Evolutionary conservation across 2,113 vertebrate genomes (phyloP).

Genomic region (Sula dactylatra): DNA sequence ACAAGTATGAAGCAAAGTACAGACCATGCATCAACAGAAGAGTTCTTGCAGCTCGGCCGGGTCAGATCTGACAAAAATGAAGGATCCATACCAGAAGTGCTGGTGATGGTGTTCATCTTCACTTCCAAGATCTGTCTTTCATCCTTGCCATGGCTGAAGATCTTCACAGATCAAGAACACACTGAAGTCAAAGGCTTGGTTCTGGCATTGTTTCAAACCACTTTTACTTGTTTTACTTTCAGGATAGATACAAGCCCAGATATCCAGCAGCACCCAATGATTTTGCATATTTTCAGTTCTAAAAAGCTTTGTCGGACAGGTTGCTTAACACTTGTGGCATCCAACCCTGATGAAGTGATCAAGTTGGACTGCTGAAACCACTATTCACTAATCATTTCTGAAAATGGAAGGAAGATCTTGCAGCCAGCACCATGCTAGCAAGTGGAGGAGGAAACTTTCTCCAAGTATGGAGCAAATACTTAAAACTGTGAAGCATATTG

Average conservation of each 20-base stretch:
- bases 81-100: background rate
- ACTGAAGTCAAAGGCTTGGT: background rate
- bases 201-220: background rate
- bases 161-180: background rate
- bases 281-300: background rate
- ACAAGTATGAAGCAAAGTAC: background rate
- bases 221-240: background rate
- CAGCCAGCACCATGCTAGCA: background rate
- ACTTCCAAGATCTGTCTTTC: background rate
- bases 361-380: background rate
- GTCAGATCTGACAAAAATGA: background rate
- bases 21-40: background rate
- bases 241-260: background rate
- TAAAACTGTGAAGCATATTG: background rate
- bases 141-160: background rate
- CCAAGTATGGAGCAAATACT: background rate
- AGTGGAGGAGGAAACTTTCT: background rate
- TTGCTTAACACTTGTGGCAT: background rate
- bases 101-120: background rate
- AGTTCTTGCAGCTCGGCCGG: background rate
- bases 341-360: no score
- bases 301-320: background rate
- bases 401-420: background rate
- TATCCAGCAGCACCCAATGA: background rate
- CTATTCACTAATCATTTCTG: background rate